phyloP scores from a whole-genome alignment of 2,797 vertebrate species.

The Remorina albescens region DNA sequence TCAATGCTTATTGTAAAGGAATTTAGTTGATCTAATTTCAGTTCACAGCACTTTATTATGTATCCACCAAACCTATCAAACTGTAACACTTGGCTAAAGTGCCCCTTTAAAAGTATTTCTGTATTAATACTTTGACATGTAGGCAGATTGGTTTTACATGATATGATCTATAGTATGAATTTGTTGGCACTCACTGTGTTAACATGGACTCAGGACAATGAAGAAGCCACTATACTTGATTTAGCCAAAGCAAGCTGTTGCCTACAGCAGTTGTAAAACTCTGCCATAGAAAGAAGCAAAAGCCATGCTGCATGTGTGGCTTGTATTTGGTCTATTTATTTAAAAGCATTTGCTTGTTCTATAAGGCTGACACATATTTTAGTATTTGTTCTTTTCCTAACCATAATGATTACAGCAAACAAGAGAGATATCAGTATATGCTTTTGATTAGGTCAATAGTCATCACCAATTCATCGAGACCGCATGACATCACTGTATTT shows the following conservation, averaged over 20 bases:
- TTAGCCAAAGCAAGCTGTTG: neutral
- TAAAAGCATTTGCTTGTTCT: neutral
- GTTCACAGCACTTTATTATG: too few species aligned
- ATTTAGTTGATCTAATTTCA: too few species aligned
- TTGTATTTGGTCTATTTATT: slow-evolving; percentile 7
- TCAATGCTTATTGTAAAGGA: too few species aligned
- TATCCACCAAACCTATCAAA: too few species aligned
- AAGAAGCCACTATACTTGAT: neutral
- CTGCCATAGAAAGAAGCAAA: neutral
- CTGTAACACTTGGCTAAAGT: neutral
- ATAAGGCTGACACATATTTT: neutral
- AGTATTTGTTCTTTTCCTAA: neutral
- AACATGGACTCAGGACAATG: neutral
- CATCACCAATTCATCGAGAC: too few species aligned
- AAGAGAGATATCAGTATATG: neutral
- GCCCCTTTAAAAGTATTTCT: slow-evolving; percentile 7
- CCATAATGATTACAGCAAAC: slow-evolving; percentile 7
- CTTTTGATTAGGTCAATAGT: neutral
- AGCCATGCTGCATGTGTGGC: neutral
- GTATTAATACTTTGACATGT: neutral
- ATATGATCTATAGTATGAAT: neutral
- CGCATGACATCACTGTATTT: too few species aligned
- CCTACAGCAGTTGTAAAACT: neutral
- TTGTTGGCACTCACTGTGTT: neutral
- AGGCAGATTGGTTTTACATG: neutral